Conservation (phyloP, 2,113 vertebrate species). For the Maccullochella peelii region DNA sequence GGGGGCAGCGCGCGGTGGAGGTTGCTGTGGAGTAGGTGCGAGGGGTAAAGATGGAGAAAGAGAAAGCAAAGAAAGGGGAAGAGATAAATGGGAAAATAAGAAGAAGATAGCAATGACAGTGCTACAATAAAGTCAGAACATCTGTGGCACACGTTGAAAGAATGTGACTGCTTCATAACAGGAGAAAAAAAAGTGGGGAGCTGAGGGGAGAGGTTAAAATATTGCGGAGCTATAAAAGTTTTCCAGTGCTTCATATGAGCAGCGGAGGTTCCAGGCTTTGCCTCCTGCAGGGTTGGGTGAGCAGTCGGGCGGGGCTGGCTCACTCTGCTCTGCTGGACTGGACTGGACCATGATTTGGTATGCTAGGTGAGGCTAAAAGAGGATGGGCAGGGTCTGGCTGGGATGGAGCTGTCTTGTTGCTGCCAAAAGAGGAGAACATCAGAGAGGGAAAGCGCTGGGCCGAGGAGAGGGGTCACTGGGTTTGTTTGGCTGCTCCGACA, state of each 20-base stretch:
- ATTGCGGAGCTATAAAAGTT: slow-evolving; percentile 62
- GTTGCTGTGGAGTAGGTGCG: slow-evolving; percentile 34
- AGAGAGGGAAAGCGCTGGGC: slow-evolving; percentile 29
- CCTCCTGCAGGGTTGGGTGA: slow-evolving; percentile 56
- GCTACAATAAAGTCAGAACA: slow-evolving; percentile 36
- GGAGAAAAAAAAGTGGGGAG: neutral
- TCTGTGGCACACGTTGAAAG: slow-evolving; percentile 51
- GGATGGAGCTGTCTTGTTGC: slow-evolving; percentile 40
- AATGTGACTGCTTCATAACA: slow-evolving; percentile 53
- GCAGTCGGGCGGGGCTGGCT: slow-evolving; percentile 28
- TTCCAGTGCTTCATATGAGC: slow-evolving; percentile 54
- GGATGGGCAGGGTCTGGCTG: slow-evolving; percentile 38
- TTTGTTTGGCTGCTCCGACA: slow-evolving; percentile 65
- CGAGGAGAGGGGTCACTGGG: slow-evolving; percentile 61
- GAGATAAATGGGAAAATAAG: slow-evolving; percentile 24
- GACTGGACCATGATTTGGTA: slow-evolving; percentile 42
- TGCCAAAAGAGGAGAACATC: slow-evolving; percentile 58
- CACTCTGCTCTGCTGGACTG: slow-evolving; percentile 24
- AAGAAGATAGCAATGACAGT: slow-evolving; percentile 15
- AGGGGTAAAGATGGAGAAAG: slow-evolving; percentile 62
- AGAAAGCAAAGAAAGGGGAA: slow-evolving; percentile 18
- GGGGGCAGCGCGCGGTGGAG: slow-evolving; percentile 32
- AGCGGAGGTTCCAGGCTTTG: slow-evolving; percentile 43
- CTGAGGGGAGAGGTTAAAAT: slow-evolving; percentile 44
- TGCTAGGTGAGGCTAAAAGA: slow-evolving; percentile 63